phyloP scores from a whole-genome alignment of 2,113 vertebrate genomes.

The Stigmatopora nigra region DNA sequence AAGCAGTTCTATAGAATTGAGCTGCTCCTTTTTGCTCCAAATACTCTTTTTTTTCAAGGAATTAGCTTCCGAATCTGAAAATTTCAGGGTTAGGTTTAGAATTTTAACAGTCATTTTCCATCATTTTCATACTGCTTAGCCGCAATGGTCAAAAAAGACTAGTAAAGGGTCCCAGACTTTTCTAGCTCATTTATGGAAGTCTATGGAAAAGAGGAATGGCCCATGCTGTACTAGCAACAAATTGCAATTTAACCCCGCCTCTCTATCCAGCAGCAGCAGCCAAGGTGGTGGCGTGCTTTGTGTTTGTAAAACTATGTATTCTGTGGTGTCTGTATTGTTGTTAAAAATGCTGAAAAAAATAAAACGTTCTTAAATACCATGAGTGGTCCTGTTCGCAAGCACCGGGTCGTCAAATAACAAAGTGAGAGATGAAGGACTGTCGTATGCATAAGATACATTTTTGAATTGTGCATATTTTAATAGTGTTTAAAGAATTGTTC shows the following conservation, averaged over 20 bases:
- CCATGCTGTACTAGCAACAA: slow-evolving; percentile 34
- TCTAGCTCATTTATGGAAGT: background rate
- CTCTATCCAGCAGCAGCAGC: slow-evolving; percentile 47
- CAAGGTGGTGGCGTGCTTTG: slow-evolving; percentile 72
- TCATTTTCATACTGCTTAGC: slow-evolving; percentile 42
- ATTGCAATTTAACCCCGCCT: background rate
- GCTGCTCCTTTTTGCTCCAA: slow-evolving; percentile 32
- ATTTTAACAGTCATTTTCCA: slow-evolving; percentile 21
- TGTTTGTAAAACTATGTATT: slow-evolving; percentile 81
- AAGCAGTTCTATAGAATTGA: slow-evolving; percentile 31
- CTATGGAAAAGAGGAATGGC: slow-evolving; percentile 22
- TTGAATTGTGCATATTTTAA: slow-evolving; percentile 19
- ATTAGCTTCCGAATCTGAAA: slow-evolving; percentile 37
- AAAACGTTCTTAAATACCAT: slow-evolving; percentile 57
- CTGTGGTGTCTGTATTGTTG: slow-evolving; percentile 78
- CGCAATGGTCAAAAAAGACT: slow-evolving; percentile 28
- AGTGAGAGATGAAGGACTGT: slow-evolving; percentile 7
- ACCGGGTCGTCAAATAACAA: slow-evolving; percentile 16
- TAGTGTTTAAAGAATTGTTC: background rate
- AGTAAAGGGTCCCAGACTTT: background rate
- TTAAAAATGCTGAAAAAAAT: slow-evolving; percentile 68
- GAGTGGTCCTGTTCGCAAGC: slow-evolving; percentile 40
- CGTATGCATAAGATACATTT: slow-evolving; percentile 7
- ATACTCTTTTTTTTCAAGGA: slow-evolving; percentile 20
- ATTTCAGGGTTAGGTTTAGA: slow-evolving; percentile 31